These are phyloP conservation scores for Crotalus tigris DNA, from an alignment of 2,113 vertebrate species.

Conservation along the genomic window DNA sequence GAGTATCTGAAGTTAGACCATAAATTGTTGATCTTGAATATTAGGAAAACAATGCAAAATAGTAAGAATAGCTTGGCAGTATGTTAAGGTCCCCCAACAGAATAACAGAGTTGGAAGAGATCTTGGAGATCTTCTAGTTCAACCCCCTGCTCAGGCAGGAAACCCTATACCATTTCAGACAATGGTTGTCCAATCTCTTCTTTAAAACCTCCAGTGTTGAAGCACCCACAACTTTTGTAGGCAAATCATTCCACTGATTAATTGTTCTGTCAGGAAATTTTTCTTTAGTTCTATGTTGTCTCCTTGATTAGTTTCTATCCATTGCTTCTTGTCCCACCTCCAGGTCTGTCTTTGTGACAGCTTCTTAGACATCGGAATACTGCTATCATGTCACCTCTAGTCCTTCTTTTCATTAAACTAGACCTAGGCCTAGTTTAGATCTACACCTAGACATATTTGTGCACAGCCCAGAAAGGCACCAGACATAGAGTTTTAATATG, in stretches of 20 bases:
- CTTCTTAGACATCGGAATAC: neutral
- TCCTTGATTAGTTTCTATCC: neutral
- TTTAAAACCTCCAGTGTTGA: neutral
- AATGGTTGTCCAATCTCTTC: neutral
- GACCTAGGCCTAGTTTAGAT: neutral
- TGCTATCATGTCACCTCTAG: neutral
- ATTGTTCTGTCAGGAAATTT: neutral
- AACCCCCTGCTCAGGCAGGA: neutral
- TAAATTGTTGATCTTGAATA: neutral
- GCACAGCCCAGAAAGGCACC: neutral
- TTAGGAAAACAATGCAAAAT: neutral
- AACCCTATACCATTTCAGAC: neutral
- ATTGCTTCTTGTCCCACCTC: neutral
- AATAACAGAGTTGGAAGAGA: neutral
- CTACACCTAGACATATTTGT: neutral
- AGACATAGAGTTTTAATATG: neutral
- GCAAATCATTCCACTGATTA: neutral
- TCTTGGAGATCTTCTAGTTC: neutral
- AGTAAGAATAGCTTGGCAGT: neutral
- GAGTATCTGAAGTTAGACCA: neutral
- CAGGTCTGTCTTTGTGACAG: neutral
- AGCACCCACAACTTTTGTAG: neutral
- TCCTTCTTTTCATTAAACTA: neutral
- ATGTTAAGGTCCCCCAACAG: neutral
- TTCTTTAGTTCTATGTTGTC: neutral